phyloP scores from a whole-genome alignment of 92 coral and sea anemone species.

The Muricea muricata region DNA sequence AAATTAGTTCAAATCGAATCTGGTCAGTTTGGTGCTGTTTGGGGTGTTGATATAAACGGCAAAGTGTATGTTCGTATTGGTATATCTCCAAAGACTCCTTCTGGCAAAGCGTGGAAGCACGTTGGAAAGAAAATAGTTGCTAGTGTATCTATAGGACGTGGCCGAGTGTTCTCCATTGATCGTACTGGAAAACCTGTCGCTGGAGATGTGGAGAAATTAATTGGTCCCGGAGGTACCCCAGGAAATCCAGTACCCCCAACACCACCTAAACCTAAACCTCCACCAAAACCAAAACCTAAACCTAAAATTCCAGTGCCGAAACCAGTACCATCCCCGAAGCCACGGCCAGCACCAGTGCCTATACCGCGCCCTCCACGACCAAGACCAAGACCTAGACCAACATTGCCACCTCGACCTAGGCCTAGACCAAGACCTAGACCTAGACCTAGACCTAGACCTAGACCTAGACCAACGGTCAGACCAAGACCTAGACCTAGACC shows the following conservation, averaged over 20 bases:
- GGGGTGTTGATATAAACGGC: neutral
- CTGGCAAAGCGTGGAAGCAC: neutral
- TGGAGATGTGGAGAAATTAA: neutral
- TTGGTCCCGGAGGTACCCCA: neutral
- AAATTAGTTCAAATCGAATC: neutral
- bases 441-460: neutral
- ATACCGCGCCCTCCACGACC: neutral
- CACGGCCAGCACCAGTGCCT: neutral
- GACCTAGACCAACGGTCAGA: neutral
- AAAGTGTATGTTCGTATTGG: neutral
- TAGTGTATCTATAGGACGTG: neutral
- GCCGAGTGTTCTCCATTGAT: neutral
- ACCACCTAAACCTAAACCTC: neutral
- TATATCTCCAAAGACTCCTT: neutral
- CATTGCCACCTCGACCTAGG: neutral
- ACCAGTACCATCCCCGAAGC: neutral
- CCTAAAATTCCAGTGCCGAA: neutral
- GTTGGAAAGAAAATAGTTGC: neutral
- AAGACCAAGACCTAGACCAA: neutral
- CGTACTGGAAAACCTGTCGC: neutral
- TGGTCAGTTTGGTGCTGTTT: neutral
- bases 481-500: neutral
- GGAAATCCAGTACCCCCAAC: slow-evolving; percentile 4
- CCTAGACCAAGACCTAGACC: neutral
- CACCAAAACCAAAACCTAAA: neutral